These are phyloP conservation scores for Lethocerus indicus DNA, from an alignment of 1,140 invertebrate species.

Conservation along the genomic window DNA sequence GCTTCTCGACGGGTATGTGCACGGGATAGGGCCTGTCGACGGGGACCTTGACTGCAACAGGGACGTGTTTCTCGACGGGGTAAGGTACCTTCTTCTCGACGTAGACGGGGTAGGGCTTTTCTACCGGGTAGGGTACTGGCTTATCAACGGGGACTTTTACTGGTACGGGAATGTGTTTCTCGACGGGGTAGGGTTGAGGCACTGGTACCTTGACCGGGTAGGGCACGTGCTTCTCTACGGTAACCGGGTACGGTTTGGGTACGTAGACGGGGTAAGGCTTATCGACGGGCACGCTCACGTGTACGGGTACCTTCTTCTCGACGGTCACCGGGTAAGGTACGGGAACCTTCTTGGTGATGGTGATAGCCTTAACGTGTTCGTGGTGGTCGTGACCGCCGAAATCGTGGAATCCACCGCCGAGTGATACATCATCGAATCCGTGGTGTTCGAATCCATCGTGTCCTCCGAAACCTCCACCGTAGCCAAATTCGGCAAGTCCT, in stretches of 20 bases:
- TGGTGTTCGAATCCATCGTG: too few relatives aligned
- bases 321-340: slow-evolving; percentile 7
- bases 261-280: slow-evolving; percentile 11
- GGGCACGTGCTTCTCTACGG: slow-evolving; percentile 32
- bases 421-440: too few relatives aligned
- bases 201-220: slow-evolving; percentile 28
- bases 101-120: slow-evolving; percentile 14
- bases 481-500: too few relatives aligned
- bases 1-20: slow-evolving; percentile 6
- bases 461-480: too few relatives aligned
- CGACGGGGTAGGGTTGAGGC: slow-evolving; percentile 27
- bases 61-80: not conserved
- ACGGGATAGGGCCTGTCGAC: slow-evolving; percentile 40
- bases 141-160: slow-evolving; percentile 16
- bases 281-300: slow-evolving; percentile 11
- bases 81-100: slow-evolving; percentile 14
- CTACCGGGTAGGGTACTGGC: slow-evolving; percentile 13
- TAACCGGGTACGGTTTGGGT: slow-evolving; percentile 14
- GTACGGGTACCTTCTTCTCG: slow-evolving; percentile 14
- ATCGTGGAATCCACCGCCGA: too few relatives aligned
- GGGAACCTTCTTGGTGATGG: slow-evolving; percentile 6
- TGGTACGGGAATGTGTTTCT: slow-evolving; percentile 13
- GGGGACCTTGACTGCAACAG: slow-evolving; percentile 33
- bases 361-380: not conserved
- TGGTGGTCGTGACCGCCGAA: not conserved